Evolutionary conservation across 2,797 vertebrate species (phyloP), one percentile per base, ranked within the genome.

Genomic region (Sardinella longiceps): DNA sequence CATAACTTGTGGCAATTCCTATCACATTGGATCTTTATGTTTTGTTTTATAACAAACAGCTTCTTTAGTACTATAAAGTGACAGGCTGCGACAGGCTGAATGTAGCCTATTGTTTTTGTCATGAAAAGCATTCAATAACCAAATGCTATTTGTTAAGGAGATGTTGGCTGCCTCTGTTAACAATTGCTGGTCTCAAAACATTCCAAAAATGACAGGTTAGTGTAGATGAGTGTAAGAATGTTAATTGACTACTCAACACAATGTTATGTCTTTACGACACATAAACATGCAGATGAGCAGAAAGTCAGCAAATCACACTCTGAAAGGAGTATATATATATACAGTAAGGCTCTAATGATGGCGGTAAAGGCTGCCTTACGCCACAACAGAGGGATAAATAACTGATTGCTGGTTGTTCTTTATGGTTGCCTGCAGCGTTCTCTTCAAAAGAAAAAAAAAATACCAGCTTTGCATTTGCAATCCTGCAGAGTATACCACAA

Each of bases 401-500:
- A 74, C 30, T 33, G 5, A 15, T 77, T 43, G 20, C 37, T 9
- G 33, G 53, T n/a, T 25, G 39, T 82, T n/a, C 37, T 58, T 39
- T 58, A 53, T 7, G 39, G 81, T 28, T 7, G 23, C 48, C 80
- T 30, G 45, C 5, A 81, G 56, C 50, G 28, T n/a, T 25, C 15
- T 43, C 37, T 82, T 28, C 7, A 60, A n/a, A 45, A 25, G 28
- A 14, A 25, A 5, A 51, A 15, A 81, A 50, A 86, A 50, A 82
- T 84, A 77, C 70, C 50, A 58, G 33, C 82, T 81, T 70, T 46
- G 77, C 39, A 30, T 85, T 84, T 60, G 83, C 80, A 84, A 82
- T 48, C n/a, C 82, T 81, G 53, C 53, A 6, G 81, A 80, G 80
- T 80, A 30, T n/a, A 50, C 80, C 45, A 77, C 81, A 11, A 15